A percentile compares a stretch with the other conserved stretches of the same genome.
Evolutionary conservation across 2,797 vertebrate species (phyloP).

Genomic region (Oreochromis grahami): DNA sequence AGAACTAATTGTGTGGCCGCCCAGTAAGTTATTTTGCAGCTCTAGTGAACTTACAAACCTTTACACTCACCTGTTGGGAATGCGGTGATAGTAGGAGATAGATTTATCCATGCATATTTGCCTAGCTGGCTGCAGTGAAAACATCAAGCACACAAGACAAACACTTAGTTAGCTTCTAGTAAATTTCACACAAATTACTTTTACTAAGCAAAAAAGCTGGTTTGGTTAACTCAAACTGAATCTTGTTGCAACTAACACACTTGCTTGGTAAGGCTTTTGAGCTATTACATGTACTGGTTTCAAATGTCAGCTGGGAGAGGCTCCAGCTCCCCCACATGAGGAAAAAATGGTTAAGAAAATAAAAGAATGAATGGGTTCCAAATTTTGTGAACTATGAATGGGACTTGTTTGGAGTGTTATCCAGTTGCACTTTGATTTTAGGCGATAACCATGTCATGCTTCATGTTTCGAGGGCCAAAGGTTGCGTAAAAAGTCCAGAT

Average conservation of each 20-base stretch:
- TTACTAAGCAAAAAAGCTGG: not conserved
- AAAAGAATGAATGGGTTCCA: not conserved
- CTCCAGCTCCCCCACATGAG: not conserved
- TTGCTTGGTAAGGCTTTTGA: not conserved
- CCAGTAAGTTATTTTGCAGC: not conserved
- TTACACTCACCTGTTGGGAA: slow-evolving; percentile 75
- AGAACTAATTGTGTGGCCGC: accelerated
- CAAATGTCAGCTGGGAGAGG: not conserved
- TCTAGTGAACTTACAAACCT: not conserved
- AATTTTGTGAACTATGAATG: not conserved
- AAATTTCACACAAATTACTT: not conserved
- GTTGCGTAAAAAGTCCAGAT: not conserved
- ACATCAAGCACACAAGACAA: not conserved
- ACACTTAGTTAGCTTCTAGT: not conserved
- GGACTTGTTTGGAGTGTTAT: not conserved
- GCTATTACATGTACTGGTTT: not conserved
- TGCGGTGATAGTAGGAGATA: slow-evolving; percentile 61
- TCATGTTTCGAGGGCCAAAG: not conserved
- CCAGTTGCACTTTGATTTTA: not conserved
- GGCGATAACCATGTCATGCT: not conserved
- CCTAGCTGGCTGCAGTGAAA: slow-evolving; percentile 51
- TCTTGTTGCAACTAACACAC: not conserved
- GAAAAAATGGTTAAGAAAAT: not conserved
- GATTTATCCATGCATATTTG: slow-evolving; percentile 67
- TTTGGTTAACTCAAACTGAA: not conserved